Evolutionary conservation across 2,797 vertebrate genomes (phyloP), one percentile per base, ranked within the genome.

Genomic region (Crocodylus rhombifer): DNA sequence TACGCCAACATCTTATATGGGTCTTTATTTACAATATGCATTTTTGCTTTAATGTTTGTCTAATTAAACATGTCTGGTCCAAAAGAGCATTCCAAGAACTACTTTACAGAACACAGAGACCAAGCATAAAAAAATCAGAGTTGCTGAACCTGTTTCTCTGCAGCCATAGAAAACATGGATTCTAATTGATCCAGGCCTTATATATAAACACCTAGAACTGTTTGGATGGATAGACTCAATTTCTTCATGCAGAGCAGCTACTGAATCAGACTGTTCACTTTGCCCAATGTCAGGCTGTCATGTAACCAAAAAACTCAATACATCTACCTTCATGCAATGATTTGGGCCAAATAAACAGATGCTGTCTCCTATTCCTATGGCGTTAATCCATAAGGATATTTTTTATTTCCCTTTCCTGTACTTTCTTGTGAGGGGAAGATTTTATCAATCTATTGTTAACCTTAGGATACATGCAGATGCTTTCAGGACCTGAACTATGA

Each of bases 241-340:
- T 80, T 57, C 55, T 77, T 89, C 55, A 14, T 75, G 42, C 91
- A 80, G 15, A 86, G 23, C 10, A 90, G 61, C 6, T 91, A 79
- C 83, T 89, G 13, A 85, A 75, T 16, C 15, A 28, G 30, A 33
- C 13, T 57, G 62, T 30, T 90, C 85, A 89, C 61, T 88, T 91
- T n/a, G 55, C 84, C 73, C 94, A 96, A 94, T 58, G 75, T 84
- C 77, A 93, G 79, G 86, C 89, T 28, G 88, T 51, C 42, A 51
- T 51, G 42, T 51, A 51, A 11, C 42, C 42, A 51, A 51, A 51
- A 51, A 51, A 51, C 42, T 51, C 42, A 51, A 11, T 51, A 42
- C 42, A 42, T 42, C 42, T 42, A 51, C 42, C 42, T 51, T 51
- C 42, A 51, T 51, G 42, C 42, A 51, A 51, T 51, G 10, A 51